Base-by-base conservation (phyloP, 2,113 vertebrate genomes). In the Festucalex cinctus region DNA sequence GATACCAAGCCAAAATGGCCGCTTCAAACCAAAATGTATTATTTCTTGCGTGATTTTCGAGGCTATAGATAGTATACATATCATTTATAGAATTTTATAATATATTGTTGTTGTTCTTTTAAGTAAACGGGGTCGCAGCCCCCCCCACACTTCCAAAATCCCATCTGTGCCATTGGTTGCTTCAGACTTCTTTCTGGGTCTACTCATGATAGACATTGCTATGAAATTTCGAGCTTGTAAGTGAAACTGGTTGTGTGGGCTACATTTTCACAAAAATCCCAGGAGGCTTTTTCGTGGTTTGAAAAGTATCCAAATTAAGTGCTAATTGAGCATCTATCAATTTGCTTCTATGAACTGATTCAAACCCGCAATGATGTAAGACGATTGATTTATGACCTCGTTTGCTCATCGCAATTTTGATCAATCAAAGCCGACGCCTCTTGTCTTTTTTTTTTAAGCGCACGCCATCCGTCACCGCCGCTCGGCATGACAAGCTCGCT, bases 311-410 rank as follows among this genome's bases (percentile, higher is more conserved):
- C 60, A 26, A 41, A 41, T 41, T n/a, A 7, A 6, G 10, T 3
- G 13, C 60, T 16, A 43, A 62, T 60, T 22, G 22, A 60, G 20
- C 10, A 39, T 10, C 17, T 4, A 60, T 60, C 57, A 36, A 37
- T 43, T 37, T 49, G 58, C 74, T 69, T 76, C 48, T 19, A 72
- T 71, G 22, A 79, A 75, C 69, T 44, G 53, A 75, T 65, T 69
- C 65, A 72, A 82, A 74, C 70, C 75, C 61, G 65, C 59, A 76
- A 83, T 81, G 43, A 74, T 63, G 20, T 48, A 46, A 2, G 24
- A 43, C 39, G 22, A 62, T 57, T 57, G 60, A 62, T 62, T 43
- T 44, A 44, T 62, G 13, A 62, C n/a, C 60, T 43, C 22, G 39
- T 43, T 24, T 43, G 60, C 39, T 43, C 22, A 43, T 62, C 22